Percentiles rank a stretch among this genome's conserved stretches.
Evolutionary conservation across 2,797 vertebrate species (phyloP).

Genomic region (Acanthopagrus latus): DNA sequence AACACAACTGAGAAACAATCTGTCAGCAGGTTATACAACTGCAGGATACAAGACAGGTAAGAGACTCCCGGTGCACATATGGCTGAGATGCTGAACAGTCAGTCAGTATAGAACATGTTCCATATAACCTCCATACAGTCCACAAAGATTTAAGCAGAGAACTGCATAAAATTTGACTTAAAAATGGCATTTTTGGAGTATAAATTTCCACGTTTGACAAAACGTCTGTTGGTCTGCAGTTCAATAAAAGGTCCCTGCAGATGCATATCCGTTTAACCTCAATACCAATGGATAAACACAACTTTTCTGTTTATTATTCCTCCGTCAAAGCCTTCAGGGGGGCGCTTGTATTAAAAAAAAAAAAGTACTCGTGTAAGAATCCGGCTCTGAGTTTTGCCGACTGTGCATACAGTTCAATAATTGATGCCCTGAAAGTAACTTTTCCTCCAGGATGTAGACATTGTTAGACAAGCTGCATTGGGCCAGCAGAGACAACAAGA

Average conservation of each 20-base stretch:
- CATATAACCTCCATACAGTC: no score
- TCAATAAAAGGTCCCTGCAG: background rate
- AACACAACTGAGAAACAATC: background rate
- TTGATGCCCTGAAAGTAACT: conserved; percentile 49
- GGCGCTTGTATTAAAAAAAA: background rate
- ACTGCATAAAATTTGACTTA: background rate
- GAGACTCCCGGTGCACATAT: background rate
- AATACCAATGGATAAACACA: background rate
- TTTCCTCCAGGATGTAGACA: conserved; percentile 59
- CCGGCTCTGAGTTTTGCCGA: conserved; percentile 39
- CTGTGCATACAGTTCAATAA: conserved; percentile 58
- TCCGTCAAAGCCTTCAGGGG: background rate
- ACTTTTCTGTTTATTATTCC: background rate
- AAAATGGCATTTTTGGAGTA: background rate
- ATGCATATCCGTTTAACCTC: background rate
- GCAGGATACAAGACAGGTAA: conserved; percentile 3
- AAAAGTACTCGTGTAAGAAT: background rate
- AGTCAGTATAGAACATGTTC: background rate
- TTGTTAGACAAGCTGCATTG: conserved; percentile 43
- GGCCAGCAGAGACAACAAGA: conserved; percentile 4
- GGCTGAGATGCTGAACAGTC: background rate
- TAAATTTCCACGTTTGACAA: background rate
- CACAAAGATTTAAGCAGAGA: background rate
- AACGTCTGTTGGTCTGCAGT: background rate
- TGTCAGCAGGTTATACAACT: background rate